Evolutionary conservation across 2,888 invertebrate genomes (phyloP).

Genomic region (Cheilosia grossa): DNA sequence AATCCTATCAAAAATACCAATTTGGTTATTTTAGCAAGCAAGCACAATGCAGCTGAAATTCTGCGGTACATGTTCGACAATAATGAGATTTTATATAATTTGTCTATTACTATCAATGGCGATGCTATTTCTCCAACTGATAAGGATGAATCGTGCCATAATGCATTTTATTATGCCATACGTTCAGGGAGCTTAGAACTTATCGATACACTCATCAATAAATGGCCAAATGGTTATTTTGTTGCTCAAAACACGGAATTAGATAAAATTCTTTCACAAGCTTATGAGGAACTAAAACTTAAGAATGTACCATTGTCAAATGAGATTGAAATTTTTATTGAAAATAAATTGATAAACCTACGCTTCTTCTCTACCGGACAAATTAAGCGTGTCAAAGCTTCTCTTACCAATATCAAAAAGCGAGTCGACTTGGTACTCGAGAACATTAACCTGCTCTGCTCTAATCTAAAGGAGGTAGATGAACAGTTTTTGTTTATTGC

Average conservation of each 20-base stretch:
- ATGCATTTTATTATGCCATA: conserved; percentile 77
- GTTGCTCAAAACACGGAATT: conserved; percentile 42
- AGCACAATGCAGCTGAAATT: conserved; percentile 16
- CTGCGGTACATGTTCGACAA: conserved; percentile 30
- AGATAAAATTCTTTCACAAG: conserved; percentile 73
- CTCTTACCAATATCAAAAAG: conserved; percentile 10
- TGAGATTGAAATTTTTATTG: conserved; percentile 65
- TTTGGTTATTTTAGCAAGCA: conserved; percentile 28
- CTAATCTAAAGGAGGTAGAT: conserved; percentile 24
- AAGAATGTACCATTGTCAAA: conserved; percentile 72
- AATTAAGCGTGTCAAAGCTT: not conserved
- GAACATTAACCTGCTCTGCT: not conserved
- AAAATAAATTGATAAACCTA: conserved; percentile 26
- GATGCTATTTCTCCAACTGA: conserved; percentile 9
- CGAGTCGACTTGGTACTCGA: conserved; percentile 32
- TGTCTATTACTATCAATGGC: not conserved
- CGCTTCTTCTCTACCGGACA: conserved; percentile 1
- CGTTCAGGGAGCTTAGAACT: conserved; percentile 71
- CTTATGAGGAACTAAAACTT: conserved; percentile 75
- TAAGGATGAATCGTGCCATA: conserved; percentile 62
- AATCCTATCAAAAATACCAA: conserved; percentile 32
- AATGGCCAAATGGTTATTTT: conserved; percentile 60
- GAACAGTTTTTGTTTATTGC: conserved; percentile 25
- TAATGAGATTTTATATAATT: not conserved
- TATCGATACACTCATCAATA: conserved; percentile 67